Evolutionary conservation across 2,888 invertebrate genomes (phyloP).

Genomic region (Drosophila maculinotata): DNA sequence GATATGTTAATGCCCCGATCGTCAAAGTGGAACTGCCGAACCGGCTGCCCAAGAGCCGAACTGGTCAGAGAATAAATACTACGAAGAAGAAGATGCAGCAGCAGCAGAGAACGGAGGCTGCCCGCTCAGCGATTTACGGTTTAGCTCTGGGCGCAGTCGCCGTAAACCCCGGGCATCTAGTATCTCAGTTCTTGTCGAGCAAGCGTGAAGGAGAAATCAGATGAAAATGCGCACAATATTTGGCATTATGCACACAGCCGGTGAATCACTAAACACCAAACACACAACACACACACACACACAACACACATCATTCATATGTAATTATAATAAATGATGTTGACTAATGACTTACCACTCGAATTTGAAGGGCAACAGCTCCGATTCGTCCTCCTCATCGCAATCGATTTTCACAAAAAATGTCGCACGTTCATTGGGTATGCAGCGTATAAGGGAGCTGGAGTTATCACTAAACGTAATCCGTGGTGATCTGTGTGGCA

Average conservation of each 20-base stretch:
- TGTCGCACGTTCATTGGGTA: slow-evolving; percentile 84
- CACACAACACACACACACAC: slow-evolving; percentile 7
- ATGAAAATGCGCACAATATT: slow-evolving; percentile 72
- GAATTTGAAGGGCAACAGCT: slow-evolving; percentile 83
- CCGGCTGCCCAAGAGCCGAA: slow-evolving; percentile 43
- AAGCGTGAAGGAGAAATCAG: slow-evolving; percentile 65
- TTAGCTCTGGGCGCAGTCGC: slow-evolving; percentile 44
- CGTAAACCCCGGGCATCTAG: slow-evolving; percentile 20
- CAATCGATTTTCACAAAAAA: slow-evolving; percentile 85
- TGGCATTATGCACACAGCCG: slow-evolving; percentile 60
- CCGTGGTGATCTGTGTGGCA: slow-evolving; percentile 57
- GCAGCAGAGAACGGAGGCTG: slow-evolving; percentile 20
- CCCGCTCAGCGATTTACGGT: slow-evolving; percentile 4
- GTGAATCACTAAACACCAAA: slow-evolving; percentile 58
- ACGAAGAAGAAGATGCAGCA: slow-evolving; percentile 6
- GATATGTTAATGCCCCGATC: slow-evolving; percentile 83
- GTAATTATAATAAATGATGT: neutral
- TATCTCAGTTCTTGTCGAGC: slow-evolving; percentile 26
- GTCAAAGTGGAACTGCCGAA: slow-evolving; percentile 82
- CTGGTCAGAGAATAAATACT: slow-evolving; percentile 41
- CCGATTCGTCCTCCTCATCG: slow-evolving; percentile 77
- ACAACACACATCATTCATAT: neutral
- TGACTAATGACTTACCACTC: slow-evolving; percentile 82
- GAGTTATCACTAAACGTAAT: slow-evolving; percentile 84
- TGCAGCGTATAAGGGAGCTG: slow-evolving; percentile 83